A percentile compares a stretch with the other conserved stretches of the same genome.
Evolutionary conservation across 2,797 vertebrate species (phyloP).

Genomic region (Scleropages formosus): DNA sequence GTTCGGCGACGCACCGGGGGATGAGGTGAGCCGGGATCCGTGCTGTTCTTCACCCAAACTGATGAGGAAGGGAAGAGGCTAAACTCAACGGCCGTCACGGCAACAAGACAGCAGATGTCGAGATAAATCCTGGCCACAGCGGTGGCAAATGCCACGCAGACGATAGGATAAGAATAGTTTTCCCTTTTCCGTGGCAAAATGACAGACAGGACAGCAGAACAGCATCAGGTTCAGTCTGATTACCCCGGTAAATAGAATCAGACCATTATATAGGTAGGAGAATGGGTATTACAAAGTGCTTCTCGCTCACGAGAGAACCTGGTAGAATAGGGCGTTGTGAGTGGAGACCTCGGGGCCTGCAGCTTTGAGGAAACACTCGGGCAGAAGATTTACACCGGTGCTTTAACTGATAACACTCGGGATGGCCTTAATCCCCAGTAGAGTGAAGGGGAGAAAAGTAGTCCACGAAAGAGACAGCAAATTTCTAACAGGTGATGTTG

Average conservation of each 20-base stretch:
- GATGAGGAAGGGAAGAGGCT: neutral
- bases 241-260: neutral
- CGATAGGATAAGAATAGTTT: neutral
- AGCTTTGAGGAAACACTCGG: neutral
- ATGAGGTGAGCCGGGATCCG: too few relatives aligned
- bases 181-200: neutral
- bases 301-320: too few relatives aligned
- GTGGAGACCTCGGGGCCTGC: too few relatives aligned
- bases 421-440: neutral
- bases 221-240: slow-evolving; percentile 3
- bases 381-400: neutral
- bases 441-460: too few relatives aligned
- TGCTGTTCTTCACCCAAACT: too few relatives aligned
- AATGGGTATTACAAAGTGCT: too few relatives aligned
- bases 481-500: neutral
- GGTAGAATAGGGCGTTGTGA: too few relatives aligned
- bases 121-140: neutral
- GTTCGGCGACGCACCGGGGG: neutral
- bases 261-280: neutral
- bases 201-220: neutral
- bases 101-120: neutral
- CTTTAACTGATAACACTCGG: neutral
- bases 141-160: slow-evolving; percentile 5
- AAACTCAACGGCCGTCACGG: neutral
- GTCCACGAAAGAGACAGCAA: too few relatives aligned